phyloP scores from a whole-genome alignment of 2,113 vertebrate species.

The Tor tambroides region DNA sequence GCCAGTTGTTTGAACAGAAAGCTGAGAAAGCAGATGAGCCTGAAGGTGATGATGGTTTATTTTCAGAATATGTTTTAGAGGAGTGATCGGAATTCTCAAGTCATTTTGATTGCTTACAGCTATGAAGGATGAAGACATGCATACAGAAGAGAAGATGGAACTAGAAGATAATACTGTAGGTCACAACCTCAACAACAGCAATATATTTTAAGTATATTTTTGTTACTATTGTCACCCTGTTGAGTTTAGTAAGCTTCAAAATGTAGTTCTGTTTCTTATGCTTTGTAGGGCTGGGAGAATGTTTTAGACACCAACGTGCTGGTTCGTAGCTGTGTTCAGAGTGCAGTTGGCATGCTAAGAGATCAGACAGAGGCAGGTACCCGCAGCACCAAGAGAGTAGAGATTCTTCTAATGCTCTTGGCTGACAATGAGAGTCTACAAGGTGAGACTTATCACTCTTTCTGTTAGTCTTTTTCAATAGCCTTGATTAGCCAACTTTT shows the following conservation, averaged over 20 bases:
- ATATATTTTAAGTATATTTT: not conserved
- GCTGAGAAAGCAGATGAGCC: conserved; percentile 5
- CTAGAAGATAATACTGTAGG: conserved; percentile 63
- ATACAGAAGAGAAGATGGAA: conserved; percentile 56
- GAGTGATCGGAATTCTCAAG: not conserved
- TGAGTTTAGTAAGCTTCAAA: not conserved
- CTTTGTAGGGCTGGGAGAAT: conserved; percentile 54
- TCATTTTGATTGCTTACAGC: conserved; percentile 51
- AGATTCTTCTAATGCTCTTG: conserved; percentile 84
- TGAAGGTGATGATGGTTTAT: conserved; percentile 64
- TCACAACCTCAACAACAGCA: conserved; percentile 9
- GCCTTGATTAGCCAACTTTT: not conserved
- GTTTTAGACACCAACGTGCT: conserved; percentile 85
- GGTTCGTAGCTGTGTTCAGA: conserved; percentile 89
- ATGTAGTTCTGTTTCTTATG: not conserved
- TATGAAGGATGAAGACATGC: conserved; percentile 71
- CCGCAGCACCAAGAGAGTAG: conserved; percentile 82
- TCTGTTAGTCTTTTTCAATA: not conserved
- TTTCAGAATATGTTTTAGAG: not conserved
- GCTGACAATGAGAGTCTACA: conserved; percentile 67
- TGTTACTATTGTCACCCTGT: not conserved
- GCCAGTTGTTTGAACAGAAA: conserved; percentile 83
- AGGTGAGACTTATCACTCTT: conserved; percentile 66
- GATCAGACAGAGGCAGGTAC: conserved; percentile 74
- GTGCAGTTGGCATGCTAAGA: conserved; percentile 86